phyloP scores from a whole-genome alignment of 2,888 invertebrate genomes.

The Nematopogon swammerdamellus region DNA sequence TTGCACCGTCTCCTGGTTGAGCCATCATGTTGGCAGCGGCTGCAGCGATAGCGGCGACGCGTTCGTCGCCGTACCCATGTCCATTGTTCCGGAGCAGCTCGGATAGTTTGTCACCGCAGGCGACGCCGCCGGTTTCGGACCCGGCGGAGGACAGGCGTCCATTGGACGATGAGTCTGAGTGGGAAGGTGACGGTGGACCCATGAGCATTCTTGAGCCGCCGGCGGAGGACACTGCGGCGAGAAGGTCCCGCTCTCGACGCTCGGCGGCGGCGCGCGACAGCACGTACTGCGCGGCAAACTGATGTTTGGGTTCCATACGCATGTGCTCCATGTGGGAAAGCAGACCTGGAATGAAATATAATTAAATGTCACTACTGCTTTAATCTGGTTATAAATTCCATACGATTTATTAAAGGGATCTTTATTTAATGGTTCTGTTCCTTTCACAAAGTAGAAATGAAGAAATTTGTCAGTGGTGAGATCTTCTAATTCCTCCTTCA shows the following conservation, averaged over 20 bases:
- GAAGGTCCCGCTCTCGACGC: slow-evolving; percentile 78
- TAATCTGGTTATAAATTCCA: too few relatives aligned
- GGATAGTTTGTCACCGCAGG: slow-evolving; percentile 57
- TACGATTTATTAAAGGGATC: too few relatives aligned
- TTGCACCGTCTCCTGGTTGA: slow-evolving; percentile 59
- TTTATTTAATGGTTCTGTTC: too few relatives aligned
- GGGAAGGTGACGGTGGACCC: slow-evolving; percentile 81
- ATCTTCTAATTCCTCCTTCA: too few relatives aligned
- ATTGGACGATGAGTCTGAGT: slow-evolving; percentile 84
- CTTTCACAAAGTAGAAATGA: too few relatives aligned
- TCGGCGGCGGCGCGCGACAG: slow-evolving; percentile 88
- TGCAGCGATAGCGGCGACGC: slow-evolving; percentile 71
- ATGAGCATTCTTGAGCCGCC: slow-evolving; percentile 64
- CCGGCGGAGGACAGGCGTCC: slow-evolving; percentile 77
- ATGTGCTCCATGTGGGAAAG: slow-evolving; percentile 94
- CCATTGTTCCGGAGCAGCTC: slow-evolving; percentile 68
- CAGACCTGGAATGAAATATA: slow-evolving; percentile 64
- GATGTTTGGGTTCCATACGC: slow-evolving; percentile 96
- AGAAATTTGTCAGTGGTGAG: too few relatives aligned
- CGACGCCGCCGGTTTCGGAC: slow-evolving; percentile 66
- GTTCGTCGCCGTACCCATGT: slow-evolving; percentile 64
- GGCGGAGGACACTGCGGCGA: slow-evolving; percentile 64
- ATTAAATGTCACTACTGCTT: too few relatives aligned
- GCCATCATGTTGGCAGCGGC: slow-evolving; percentile 60
- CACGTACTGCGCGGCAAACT: slow-evolving; percentile 93